Evolutionary conservation across 2,888 invertebrate species (phyloP), one percentile per base, ranked within the genome.

Genomic region (Zaprionus lineosus): DNA sequence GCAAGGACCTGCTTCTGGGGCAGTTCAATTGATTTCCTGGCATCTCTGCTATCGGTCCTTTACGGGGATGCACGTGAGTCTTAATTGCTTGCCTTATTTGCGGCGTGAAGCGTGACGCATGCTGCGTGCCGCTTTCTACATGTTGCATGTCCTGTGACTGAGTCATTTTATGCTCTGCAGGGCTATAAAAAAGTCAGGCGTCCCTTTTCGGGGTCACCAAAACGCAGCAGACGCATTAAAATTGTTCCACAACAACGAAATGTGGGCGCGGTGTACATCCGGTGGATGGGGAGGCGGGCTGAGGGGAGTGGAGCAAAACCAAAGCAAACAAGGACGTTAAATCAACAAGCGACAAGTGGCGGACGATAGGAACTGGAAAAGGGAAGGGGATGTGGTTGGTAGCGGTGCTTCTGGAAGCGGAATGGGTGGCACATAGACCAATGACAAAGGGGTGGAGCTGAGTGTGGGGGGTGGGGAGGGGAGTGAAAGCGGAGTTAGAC

Each of bases 221-320:
- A 67, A 71, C 52, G 65, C 65, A 50, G 48, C 72, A 64, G 52
- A 59, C 71, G 67, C 53, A 71, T 68, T 65, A 59, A 68, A 71
- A 47, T 34, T 24, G 40, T 19, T 46, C 39, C 57, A 47, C 55
- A 48, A 21, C 29, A 16, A 31, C 9, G 16, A 28, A n/a, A 43
- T 19, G 4, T 15, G 24, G 16, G 21, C 4, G n/a, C n/a, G n/a
- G n/a, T n/a, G n/a, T n/a, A n/a, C n/a, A n/a, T n/a, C n/a, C n/a
- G n/a, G n/a, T n/a, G n/a, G n/a, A n/a, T n/a, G n/a, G n/a, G n/a
- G n/a, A n/a, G n/a, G n/a, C n/a, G n/a, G n/a, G n/a, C n/a, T n/a
- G n/a, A n/a, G n/a, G n/a, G n/a, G 33, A 19, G 31, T 39, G 33
- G 15, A n/a, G 15, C 52, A 68, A 44, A 61, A 40, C 36, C 40